Base-by-base conservation (phyloP, 2,113 vertebrate genomes). In the Phainopepla nitens region DNA sequence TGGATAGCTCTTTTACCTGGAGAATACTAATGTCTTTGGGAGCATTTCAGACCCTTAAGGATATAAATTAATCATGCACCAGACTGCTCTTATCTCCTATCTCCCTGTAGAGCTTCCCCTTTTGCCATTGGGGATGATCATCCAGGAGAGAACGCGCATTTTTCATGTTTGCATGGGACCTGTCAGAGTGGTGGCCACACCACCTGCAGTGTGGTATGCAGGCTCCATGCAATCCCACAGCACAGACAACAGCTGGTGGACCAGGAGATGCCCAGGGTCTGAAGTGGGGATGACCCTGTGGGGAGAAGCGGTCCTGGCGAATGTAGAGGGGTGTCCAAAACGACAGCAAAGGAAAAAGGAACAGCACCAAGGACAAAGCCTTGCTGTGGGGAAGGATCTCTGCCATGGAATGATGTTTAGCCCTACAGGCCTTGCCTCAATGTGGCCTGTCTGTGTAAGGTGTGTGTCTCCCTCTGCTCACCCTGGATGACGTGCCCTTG, bases 31-130 rank as follows among this genome's bases (percentile, higher is more conserved):
- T 66, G 41, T 81, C 64, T 86, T 91, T 93, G 51, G 85, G 93
- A 94, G 28, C 44, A 86, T 93, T 96, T 94, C 84, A 95, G 85
- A 75, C 60, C 54, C 92, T 75, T 86, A 90, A 94, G 72, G 85
- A 73, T 51, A 81, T 83, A 62, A 92, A 97, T 93, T 92, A 97
- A 93, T 96, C 82, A 95, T 69, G 62, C 39, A 70, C 31, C 75
- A 86, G 85, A 71, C 92, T 96, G 51, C 47, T 94, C 39, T 94
- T 90, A 60, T 96, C 90, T 94, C 68, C 79, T 88, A 82, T 77
- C 58, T 97, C 92, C 79, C 75, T 44, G 29, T 18, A 60, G 92
- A 94, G 39, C 58, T 86, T 41, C 23, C 42, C 90, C 8, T 86
- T 90, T 86, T 92, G 42, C 50, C 47, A 15, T 3, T 58, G 54